Base-by-base conservation (phyloP, 2,888 invertebrate species). In the Pilophorus perplexus region DNA sequence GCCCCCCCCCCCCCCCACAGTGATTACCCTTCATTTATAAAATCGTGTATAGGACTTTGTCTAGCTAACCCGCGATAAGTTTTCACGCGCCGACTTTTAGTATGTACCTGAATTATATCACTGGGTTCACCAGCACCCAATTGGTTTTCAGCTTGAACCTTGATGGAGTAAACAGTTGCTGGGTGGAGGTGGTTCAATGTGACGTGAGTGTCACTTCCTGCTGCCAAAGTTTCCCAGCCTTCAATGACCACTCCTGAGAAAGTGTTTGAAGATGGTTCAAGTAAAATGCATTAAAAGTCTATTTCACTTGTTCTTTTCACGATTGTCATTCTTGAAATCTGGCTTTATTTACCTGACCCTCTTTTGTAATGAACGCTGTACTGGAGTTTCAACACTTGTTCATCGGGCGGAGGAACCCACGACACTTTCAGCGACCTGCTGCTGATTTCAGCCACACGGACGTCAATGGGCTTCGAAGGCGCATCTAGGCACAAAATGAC, bases 101-200 rank as follows among this genome's bases (percentile, higher is more conserved):
- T 28, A 54, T 54, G 46, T 52, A 76, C 72, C 68, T 74, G 73
- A 23, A 75, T 71, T 44, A 74, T 71, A 67, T 75, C 75, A 71
- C 79, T 79, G 0, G 77, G 74, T 42, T 74, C 73, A 67, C 80
- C 78, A 42, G 75, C 73, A 2, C 80, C 80, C 6, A 80, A 74
- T 38, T 77, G 75, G 72, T 80, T 80, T 62, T 77, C 76, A 4
- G 79, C 79, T 52, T 76, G 72, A 4, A 80, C 74, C 23, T 77
- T 71, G 38, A 80, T 74, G 44, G 77, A 73, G 71, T 79, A 80
- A 10, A 74, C 70, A 52, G 76, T 78, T 1, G 78, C 75, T 1
- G 80, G 80, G 18, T 75, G 74, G 10, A 80, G 74, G 59, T 75
- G 74, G 2, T 71, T 72, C 3, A 80, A 71, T 0, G 74, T 75